A percentile compares a stretch with the other conserved stretches of the same genome.
Evolutionary conservation across 2,797 vertebrate genomes (phyloP).

Genomic region (Selene dorsalis): DNA sequence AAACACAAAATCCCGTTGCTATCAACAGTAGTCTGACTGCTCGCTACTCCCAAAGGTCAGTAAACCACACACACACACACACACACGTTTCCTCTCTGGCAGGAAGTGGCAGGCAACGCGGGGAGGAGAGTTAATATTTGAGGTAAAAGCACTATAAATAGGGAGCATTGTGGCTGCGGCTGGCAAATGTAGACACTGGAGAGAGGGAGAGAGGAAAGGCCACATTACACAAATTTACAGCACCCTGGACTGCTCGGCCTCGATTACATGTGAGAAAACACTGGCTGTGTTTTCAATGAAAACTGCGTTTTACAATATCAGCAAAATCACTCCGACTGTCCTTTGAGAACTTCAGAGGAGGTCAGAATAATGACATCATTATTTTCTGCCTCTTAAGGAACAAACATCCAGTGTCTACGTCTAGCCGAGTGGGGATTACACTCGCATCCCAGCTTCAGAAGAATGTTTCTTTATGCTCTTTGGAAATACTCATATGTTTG

Average conservation of each 20-base stretch:
- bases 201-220: slow-evolving; percentile 70
- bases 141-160: slow-evolving; percentile 82
- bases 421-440: slow-evolving; percentile 12
- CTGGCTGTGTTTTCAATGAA: slow-evolving; percentile 63
- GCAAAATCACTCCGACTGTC: slow-evolving; percentile 48
- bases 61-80: slow-evolving; percentile 49
- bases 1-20: slow-evolving; percentile 68
- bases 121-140: slow-evolving; percentile 78
- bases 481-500: not conserved
- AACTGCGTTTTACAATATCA: slow-evolving; percentile 54
- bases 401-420: slow-evolving; percentile 26
- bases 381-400: slow-evolving; percentile 16
- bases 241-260: slow-evolving; percentile 49
- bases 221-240: slow-evolving; percentile 67
- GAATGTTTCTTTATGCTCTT: not conserved
- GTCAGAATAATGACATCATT: slow-evolving; percentile 36
- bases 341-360: slow-evolving; percentile 45
- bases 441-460: slow-evolving; percentile 3
- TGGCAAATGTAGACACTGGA: slow-evolving; percentile 61
- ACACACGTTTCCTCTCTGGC: slow-evolving; percentile 71
- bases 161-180: slow-evolving; percentile 75
- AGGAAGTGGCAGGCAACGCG: slow-evolving; percentile 74
- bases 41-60: slow-evolving; percentile 69
- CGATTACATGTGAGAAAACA: slow-evolving; percentile 74
- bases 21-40: slow-evolving; percentile 61